Evolutionary conservation across 2,113 vertebrate species (phyloP).

Genomic region (Hemicordylus capensis): DNA sequence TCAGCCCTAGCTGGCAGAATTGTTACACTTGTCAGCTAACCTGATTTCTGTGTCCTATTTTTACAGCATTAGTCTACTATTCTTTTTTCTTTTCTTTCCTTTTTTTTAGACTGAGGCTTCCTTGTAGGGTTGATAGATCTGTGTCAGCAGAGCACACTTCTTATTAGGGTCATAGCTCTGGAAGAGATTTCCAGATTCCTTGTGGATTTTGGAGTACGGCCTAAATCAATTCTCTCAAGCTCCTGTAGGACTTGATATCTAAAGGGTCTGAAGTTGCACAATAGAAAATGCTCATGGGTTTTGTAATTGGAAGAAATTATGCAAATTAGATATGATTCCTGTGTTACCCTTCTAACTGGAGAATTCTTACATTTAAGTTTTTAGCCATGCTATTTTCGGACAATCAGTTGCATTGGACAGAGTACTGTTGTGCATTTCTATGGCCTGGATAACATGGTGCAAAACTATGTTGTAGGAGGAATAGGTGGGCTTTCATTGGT

Average conservation of each 20-base stretch:
- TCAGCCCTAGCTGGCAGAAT: background rate
- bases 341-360: background rate
- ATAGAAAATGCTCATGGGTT: background rate
- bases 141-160: constrained; percentile 6
- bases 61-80: constrained; percentile 17
- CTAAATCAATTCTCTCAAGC: too few species aligned
- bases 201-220: too few species aligned
- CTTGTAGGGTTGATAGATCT: background rate
- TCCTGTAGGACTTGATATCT: background rate
- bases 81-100: background rate
- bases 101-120: background rate
- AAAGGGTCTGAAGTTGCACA: background rate
- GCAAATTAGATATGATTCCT: background rate
- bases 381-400: too few species aligned
- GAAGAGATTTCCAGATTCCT: constrained; percentile 4
- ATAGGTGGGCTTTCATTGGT: background rate
- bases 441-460: background rate
- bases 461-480: background rate
- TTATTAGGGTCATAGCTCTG: background rate
- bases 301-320: background rate
- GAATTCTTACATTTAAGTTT: background rate
- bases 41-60: background rate
- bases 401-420: background rate
- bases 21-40: background rate
- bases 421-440: background rate